These are phyloP conservation scores for Murina feae DNA, from an alignment of 2,113 vertebrate genomes.

Conservation along the genomic window DNA sequence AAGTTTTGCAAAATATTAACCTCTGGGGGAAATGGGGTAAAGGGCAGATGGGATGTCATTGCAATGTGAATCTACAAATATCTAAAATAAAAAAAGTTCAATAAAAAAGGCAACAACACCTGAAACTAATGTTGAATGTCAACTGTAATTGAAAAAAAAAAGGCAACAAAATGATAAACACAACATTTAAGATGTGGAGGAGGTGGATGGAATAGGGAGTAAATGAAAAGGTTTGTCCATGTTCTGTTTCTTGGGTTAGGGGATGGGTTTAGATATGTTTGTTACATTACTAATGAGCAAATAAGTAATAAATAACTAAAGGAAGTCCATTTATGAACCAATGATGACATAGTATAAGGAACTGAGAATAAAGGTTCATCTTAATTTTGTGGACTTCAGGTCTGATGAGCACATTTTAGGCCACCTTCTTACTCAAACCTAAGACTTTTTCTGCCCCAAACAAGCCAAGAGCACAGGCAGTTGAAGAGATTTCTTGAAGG, in stretches of 20 bases:
- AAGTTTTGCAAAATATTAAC: not conserved
- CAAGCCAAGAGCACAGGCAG: not conserved
- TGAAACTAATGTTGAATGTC: not conserved
- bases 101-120: not conserved
- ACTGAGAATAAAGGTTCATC: not conserved
- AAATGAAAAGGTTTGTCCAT: not conserved
- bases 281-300: not conserved
- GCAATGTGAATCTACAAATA: not conserved
- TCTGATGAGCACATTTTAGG: not conserved
- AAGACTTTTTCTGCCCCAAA: not conserved
- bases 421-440: not conserved
- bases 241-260: not conserved
- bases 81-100: not conserved
- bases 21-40: not conserved
- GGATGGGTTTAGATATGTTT: not conserved
- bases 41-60: not conserved
- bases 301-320: not conserved
- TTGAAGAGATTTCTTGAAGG: not conserved
- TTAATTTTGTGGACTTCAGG: not conserved
- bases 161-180: not conserved
- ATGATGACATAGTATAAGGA: not conserved
- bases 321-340: not conserved
- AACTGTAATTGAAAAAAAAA: not conserved
- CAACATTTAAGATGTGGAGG: not conserved
- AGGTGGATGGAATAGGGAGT: not conserved